Evolutionary conservation across 1,140 invertebrate species (phyloP), one percentile per base, ranked within the genome.

Genomic region (Pomacea maculata): DNA sequence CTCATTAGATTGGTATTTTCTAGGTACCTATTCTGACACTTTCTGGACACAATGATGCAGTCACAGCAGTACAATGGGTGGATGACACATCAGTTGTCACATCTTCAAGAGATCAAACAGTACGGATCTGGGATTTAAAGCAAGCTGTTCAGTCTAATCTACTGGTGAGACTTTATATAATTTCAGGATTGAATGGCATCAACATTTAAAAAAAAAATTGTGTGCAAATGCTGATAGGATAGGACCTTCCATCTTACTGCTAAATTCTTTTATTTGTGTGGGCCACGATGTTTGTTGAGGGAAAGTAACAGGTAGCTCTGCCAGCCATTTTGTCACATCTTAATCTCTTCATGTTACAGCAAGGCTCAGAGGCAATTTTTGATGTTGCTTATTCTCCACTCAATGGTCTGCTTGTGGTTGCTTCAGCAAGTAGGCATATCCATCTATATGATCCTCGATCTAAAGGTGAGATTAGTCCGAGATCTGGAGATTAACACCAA

Each of bases 51-150:
- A 94, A 95, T 83, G 98, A 99, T 91, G 95, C 95, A 29, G 94
- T 99, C 12, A 96, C 96, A 12, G 94, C 94, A 0, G 93, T 97
- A 1, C 92, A 94, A 70, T 99, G 97, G 97, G 94, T 95, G 80
- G 94, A 95, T 82, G 92, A 92, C 76, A 92, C 94, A 67, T 89
- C 91, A 80, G 89, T 99, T 5, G 93, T 96, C 19, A 97, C 97
- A 0, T 93, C 94, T 84, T 96, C 96, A 0, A 98, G 97, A 97
- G 98, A 99, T 93, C 97, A 99, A 87, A 97, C 97, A 1, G 92
- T 99, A 15, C 95, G 96, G 90, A 87, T 98, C 8, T 99, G 98
- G 98, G 98, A 99, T 92, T 92, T 96, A 45, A 95, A 97, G 90
- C 90, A 96, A 57, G 95, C 86, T 34, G 74, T 79, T 76, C 84